These are phyloP conservation scores for Hydroisotoma schaefferi DNA, from an alignment of 2,888 invertebrate species.

Conservation along the genomic window DNA sequence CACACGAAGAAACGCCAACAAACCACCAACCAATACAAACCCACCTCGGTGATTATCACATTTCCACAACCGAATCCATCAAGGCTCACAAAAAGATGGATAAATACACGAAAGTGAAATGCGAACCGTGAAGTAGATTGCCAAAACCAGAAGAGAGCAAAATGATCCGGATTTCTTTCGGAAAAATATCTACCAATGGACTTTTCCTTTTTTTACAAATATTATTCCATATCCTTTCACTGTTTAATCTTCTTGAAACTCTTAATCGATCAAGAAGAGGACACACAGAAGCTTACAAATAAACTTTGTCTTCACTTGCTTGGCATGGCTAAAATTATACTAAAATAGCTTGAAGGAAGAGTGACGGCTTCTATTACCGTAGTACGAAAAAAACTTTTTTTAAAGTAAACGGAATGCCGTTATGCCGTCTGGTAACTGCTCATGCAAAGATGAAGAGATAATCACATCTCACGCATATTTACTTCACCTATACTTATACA, in stretches of 20 bases:
- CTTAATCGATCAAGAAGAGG: neutral
- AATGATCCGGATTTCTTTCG: neutral
- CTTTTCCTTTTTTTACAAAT: too few relatives aligned
- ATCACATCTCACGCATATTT: too few relatives aligned
- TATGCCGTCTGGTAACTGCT: neutral
- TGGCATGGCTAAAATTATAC: neutral
- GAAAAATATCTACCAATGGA: neutral
- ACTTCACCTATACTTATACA: neutral
- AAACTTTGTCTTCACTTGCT: too few relatives aligned
- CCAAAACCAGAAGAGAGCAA: neutral
- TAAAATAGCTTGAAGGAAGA: neutral
- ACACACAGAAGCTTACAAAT: too few relatives aligned
- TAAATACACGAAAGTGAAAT: slow-evolving; percentile 1
- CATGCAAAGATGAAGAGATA: neutral
- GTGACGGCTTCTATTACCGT: neutral
- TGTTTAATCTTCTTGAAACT: too few relatives aligned
- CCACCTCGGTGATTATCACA: slow-evolving; percentile 5
- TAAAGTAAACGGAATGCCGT: neutral
- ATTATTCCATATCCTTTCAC: too few relatives aligned
- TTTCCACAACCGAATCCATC: slow-evolving; percentile 11
- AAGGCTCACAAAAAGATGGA: neutral
- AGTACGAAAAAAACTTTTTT: neutral
- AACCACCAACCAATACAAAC: neutral
- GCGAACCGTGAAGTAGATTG: neutral
- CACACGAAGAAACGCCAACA: slow-evolving; percentile 4